Evolutionary conservation across 2,797 vertebrate species (phyloP).

Genomic region (Dermochelys coriacea): DNA sequence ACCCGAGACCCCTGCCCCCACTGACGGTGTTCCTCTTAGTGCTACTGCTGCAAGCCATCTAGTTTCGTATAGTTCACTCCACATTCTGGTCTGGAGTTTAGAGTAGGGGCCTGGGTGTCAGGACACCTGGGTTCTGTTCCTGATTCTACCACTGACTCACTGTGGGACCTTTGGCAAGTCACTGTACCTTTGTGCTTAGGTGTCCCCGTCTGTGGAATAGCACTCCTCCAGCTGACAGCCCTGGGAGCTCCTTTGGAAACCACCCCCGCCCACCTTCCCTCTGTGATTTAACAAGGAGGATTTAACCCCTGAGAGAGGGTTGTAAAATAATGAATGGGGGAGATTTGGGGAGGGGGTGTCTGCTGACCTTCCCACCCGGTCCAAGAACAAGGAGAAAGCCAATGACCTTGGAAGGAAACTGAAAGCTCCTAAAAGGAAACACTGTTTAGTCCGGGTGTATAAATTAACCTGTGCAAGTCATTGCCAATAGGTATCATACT

Average conservation of each 20-base stretch:
- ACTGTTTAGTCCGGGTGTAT: background rate
- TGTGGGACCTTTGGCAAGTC: background rate
- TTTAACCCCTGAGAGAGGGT: background rate
- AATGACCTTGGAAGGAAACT: background rate
- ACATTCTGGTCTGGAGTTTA: background rate
- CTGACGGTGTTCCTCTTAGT: background rate
- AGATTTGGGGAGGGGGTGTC: background rate
- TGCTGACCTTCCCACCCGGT: background rate
- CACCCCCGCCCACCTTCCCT: background rate
- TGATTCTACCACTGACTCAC: background rate
- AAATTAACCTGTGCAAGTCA: background rate
- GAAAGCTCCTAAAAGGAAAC: background rate
- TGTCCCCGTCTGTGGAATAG: background rate
- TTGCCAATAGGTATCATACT: background rate
- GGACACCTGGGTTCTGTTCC: background rate
- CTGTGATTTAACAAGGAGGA: background rate
- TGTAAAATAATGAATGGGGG: background rate
- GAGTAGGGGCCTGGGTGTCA: background rate
- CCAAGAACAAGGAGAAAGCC: background rate
- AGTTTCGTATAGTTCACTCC: background rate
- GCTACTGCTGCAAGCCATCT: background rate
- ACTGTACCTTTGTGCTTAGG: background rate
- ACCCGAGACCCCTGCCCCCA: no score
- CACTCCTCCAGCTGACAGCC: background rate
- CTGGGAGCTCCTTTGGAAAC: background rate